These are phyloP conservation scores for Epizoanthus scotinus DNA, from an alignment of 92 coral and sea anemone genomes.

Conservation along the genomic window DNA sequence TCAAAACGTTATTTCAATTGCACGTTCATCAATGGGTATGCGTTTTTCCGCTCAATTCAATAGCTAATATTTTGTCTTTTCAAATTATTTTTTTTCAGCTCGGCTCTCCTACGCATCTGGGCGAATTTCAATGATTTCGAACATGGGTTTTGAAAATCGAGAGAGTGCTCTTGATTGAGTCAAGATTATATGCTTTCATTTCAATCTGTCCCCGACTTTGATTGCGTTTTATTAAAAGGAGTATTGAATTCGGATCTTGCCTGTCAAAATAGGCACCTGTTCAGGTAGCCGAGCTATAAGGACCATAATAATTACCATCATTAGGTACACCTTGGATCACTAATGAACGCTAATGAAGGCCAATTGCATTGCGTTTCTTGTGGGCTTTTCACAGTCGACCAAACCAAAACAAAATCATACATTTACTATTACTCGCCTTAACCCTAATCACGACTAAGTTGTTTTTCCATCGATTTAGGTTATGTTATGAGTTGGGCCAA, in stretches of 20 bases:
- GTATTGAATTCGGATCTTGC: conserved; percentile 68
- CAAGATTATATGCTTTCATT: conserved; percentile 36
- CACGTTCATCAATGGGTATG: conserved; percentile 36
- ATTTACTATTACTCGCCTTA: conserved; percentile 47
- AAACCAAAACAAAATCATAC: conserved; percentile 62
- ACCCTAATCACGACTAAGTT: conserved; percentile 50
- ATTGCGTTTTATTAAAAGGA: conserved; percentile 71
- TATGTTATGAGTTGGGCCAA: conserved; percentile 26
- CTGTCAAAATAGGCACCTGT: conserved; percentile 85
- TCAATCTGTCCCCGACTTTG: conserved; percentile 33
- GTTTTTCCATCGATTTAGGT: conserved; percentile 37
- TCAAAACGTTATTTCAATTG: conserved; percentile 53
- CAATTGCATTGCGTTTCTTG: conserved; percentile 71
- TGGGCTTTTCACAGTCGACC: conserved; percentile 64
- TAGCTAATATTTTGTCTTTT: conserved; percentile 41
- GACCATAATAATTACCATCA: conserved; percentile 73
- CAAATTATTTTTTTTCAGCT: background rate
- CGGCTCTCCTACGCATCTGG: background rate
- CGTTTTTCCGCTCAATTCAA: conserved; percentile 62
- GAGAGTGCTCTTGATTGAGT: conserved; percentile 30
- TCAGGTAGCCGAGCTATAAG: conserved; percentile 38
- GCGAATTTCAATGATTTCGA: background rate
- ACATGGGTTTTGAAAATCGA: conserved; percentile 39
- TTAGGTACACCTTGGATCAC: conserved; percentile 72
- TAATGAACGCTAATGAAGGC: conserved; percentile 94